Evolutionary conservation across 2,797 vertebrate species (phyloP), one percentile per base, ranked within the genome.

Genomic region (Labeo calbasu): DNA sequence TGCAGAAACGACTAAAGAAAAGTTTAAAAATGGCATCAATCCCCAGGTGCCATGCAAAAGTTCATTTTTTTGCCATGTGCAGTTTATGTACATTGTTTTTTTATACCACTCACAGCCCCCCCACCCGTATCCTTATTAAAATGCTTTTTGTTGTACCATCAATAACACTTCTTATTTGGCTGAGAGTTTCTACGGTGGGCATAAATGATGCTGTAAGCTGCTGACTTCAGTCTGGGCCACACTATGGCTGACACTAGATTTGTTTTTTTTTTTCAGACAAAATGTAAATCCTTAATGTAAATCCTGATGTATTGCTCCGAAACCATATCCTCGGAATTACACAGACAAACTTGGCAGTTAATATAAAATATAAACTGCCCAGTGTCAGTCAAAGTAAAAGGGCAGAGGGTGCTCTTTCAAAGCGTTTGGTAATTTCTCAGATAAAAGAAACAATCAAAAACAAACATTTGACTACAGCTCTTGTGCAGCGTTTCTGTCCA

Each of bases 1-100:
- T 82, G 61, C 84, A 87, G 76, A 87, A 88, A 85, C 59, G 53
- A 82, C 68, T 66, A 86, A 81, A 69, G 75, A 70, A 82, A 68
- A 82, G 75, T 40, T 71, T 19, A 50, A 59, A 87, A 85, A 84
- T 77, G 77, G 75, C 85, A 72, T 85, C 76, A 82, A 51, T 82
- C 79, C 71, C 57, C 77, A 83, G 84, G 79, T 85, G 83, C 71
- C 77, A 53, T 84, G 81, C 65, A 61, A 85, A 69, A 84, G 57
- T 85, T 73, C 14, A 86, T 85, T 81, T 82, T 82, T 72, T 71
- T 46, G 51, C 77, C 66, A 83, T 83, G 71, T 23, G 43, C 63
- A 36, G 25, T 61, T 63, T 76, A 36, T 48, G 36, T 80, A 79
- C 46, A 57, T 65, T 63, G 55, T 46, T 72, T 32, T 78, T 21